phyloP scores from a whole-genome alignment of 2,113 vertebrate genomes.

The Danionella cerebrum region DNA sequence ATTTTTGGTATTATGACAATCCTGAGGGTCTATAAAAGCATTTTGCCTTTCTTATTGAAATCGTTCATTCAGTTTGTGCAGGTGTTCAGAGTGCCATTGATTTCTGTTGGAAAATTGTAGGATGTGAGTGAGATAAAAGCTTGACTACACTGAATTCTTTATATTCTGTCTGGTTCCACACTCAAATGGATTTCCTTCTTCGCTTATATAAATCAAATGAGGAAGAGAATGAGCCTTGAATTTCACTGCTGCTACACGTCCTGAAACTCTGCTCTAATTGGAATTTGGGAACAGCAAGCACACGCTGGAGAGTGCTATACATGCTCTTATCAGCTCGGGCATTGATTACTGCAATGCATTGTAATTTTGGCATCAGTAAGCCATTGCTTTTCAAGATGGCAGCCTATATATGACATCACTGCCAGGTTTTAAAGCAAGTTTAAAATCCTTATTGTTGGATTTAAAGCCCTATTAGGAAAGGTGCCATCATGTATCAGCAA shows the following conservation, averaged over 20 bases:
- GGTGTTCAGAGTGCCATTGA: constrained; percentile 23
- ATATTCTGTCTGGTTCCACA: neutral
- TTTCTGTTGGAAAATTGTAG: constrained; percentile 24
- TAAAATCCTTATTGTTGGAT: too few species aligned
- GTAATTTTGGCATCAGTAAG: too few species aligned
- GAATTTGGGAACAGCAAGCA: too few species aligned
- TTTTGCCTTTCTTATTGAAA: neutral
- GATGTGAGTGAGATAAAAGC: constrained; percentile 20
- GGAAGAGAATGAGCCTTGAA: neutral
- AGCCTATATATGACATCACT: too few species aligned
- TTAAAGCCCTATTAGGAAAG: too few species aligned
- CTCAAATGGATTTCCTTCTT: neutral
- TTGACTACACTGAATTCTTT: neutral
- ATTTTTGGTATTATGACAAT: neutral
- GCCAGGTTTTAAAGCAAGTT: too few species aligned
- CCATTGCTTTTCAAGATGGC: too few species aligned
- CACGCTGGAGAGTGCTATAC: too few species aligned
- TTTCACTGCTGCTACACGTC: neutral
- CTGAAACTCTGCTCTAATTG: neutral
- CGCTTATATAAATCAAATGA: neutral
- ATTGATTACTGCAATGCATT: too few species aligned
- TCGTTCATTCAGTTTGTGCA: neutral
- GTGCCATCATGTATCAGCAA: too few species aligned
- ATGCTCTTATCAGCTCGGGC: too few species aligned
- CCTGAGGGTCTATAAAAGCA: neutral